Conservation (phyloP, 2,888 invertebrate species). For the Seira musarum region DNA sequence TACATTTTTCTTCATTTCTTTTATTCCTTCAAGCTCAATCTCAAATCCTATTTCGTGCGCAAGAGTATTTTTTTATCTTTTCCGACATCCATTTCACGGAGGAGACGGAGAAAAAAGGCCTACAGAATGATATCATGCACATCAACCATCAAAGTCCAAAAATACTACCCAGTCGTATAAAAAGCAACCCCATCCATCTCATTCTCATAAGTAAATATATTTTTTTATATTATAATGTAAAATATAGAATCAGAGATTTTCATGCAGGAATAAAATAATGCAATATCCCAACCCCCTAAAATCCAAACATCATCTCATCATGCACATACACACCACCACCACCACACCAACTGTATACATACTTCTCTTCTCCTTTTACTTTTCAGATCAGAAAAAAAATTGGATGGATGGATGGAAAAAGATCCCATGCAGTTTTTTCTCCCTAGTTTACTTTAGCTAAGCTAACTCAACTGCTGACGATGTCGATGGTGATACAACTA, state of each 20-base stretch:
- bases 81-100: conserved; percentile 54
- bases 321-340: neutral
- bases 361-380: neutral
- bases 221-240: conserved; percentile 23
- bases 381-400: neutral
- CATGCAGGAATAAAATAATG: too few species aligned
- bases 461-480: conserved; percentile 22
- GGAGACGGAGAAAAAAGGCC: conserved; percentile 48
- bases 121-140: conserved; percentile 56
- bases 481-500: too few species aligned
- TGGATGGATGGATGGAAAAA: neutral
- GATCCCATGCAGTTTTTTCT: conserved; percentile 15
- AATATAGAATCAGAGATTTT: conserved; percentile 58
- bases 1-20: conserved; percentile 14
- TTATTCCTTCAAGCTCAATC: too few species aligned
- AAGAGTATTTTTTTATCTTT: conserved; percentile 54
- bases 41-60: conserved; percentile 56
- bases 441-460: conserved; percentile 19
- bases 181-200: conserved; percentile 52
- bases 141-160: conserved; percentile 55
- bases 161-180: conserved; percentile 48
- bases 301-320: conserved; percentile 6
- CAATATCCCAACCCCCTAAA: neutral
- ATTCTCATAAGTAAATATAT: conserved; percentile 12
- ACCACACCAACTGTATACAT: neutral